Evolutionary conservation across 2,888 invertebrate species (phyloP), one percentile per base, ranked within the genome.

Genomic region (Tetragonula carbonaria): DNA sequence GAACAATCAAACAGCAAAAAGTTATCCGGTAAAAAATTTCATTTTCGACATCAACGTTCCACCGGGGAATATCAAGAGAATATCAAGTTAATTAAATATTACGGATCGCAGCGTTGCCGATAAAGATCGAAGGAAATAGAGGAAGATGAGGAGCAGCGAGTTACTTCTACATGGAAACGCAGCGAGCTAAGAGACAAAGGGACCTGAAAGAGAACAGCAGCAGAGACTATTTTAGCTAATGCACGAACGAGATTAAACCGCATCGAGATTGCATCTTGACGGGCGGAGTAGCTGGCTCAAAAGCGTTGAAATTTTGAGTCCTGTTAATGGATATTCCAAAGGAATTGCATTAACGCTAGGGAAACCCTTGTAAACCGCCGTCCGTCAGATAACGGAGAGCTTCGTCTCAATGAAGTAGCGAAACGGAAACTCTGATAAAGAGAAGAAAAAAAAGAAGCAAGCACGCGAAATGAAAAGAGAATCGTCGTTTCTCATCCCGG

Each of bases 221-320:
- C 72, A 57, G 57, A 53, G 59, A 74, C 51, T 67, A 66, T 76
- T 84, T 78, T 59, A 62, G 74, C 59, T 84, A 84, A 85, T 84
- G 85, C 84, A 79, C 73, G 79, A 84, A 85, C 79, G 79, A 85
- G 85, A 84, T 84, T 85, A 79, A 84, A 85, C 84, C 74, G 70
- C 84, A 74, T 84, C 79, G 79, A 84, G 85, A 84, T 84, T 84
- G 85, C 84, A 85, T 82, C 85, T 79, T 84, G 85, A 78, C 67
- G 57, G 50, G 72, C 53, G 70, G 18, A 45, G 66, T 63, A 50
- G 70, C 33, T 73, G 45, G 83, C 13, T 71, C 74, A 55, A 74
- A 74, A 79, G 79, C 75, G 74, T 74, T 67, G 85, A 79, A 79
- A 84, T 84, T 84, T 84, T 72, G 79, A 84, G 67, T 65, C 66